phyloP scores from a whole-genome alignment of 2,888 invertebrate genomes.

The Caenorhabditis auriculariae region DNA sequence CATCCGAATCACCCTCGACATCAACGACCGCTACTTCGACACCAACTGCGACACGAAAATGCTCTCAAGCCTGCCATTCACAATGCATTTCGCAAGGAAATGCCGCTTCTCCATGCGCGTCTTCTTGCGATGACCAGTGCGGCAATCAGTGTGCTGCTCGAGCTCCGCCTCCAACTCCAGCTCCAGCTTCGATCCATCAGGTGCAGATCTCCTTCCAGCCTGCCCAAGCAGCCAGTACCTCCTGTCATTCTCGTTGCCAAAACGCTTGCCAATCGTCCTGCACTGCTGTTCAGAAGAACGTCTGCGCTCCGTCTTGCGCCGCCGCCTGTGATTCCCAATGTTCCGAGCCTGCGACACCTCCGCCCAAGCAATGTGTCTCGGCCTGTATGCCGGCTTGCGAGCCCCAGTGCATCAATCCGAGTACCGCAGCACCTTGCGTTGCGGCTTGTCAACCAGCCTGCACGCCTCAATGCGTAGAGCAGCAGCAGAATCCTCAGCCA shows the following conservation, averaged over 20 bases:
- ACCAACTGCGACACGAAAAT: slow-evolving; percentile 32
- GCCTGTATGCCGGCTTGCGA: slow-evolving; percentile 40
- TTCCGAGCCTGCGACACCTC: slow-evolving; percentile 8
- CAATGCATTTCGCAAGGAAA: slow-evolving; percentile 42
- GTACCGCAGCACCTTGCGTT: neutral
- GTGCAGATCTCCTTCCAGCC: slow-evolving; percentile 6
- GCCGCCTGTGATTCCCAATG: slow-evolving; percentile 33
- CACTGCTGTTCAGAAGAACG: slow-evolving; percentile 10
- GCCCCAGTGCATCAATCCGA: slow-evolving; percentile 18
- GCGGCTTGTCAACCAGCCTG: slow-evolving; percentile 2
- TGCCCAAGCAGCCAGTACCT: slow-evolving; percentile 1
- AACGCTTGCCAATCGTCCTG: slow-evolving; percentile 19
- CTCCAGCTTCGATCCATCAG: neutral
- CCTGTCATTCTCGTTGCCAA: slow-evolving; percentile 29
- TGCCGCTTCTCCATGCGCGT: slow-evolving; percentile 26
- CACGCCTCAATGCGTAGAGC: too few species aligned
- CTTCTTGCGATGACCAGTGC: slow-evolving; percentile 31
- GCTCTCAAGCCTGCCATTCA: slow-evolving; percentile 37
- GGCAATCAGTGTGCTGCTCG: slow-evolving; percentile 21
- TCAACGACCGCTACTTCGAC: slow-evolving; percentile 38
- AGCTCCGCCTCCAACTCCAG: slow-evolving; percentile 3
- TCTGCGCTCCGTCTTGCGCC: slow-evolving; percentile 31
- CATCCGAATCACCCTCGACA: slow-evolving; percentile 36
- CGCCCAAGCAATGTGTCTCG: slow-evolving; percentile 25
- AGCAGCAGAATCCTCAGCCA: too few species aligned